Percentiles rank a stretch among this genome's conserved stretches.
These are phyloP conservation scores for Drosophila serrata DNA, from an alignment of 1,140 invertebrate species.

Conservation along the genomic window DNA sequence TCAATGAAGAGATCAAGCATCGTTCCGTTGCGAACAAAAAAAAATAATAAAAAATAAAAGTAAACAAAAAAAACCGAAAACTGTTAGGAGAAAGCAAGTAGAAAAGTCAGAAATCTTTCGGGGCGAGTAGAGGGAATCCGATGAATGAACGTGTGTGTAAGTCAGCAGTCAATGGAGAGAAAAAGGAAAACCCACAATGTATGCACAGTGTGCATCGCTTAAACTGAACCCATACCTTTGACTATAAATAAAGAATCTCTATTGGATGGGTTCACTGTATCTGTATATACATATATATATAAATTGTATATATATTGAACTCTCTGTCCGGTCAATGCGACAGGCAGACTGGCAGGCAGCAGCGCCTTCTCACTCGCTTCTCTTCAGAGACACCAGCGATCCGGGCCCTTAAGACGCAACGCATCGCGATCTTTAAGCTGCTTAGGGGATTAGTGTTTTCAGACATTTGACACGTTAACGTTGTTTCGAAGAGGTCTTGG, in stretches of 20 bases:
- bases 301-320: constrained; percentile 13
- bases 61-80: constrained; percentile 43
- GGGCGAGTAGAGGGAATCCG: constrained; percentile 26
- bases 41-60: no score
- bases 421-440: constrained; percentile 83
- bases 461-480: constrained; percentile 83
- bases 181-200: constrained; percentile 27
- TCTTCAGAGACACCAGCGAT: constrained; percentile 13
- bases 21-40: constrained; percentile 8
- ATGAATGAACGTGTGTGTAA: constrained; percentile 72
- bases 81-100: constrained; percentile 71
- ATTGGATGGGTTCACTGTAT: neutral
- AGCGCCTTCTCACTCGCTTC: constrained; percentile 21
- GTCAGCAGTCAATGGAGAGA: constrained; percentile 48
- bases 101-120: constrained; percentile 20
- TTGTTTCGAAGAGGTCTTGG: constrained; percentile 57
- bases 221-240: neutral
- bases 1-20: constrained; percentile 80
- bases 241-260: no score
- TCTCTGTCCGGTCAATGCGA: constrained; percentile 62
- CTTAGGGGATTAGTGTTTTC: constrained; percentile 83
- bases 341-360: constrained; percentile 44
- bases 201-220: neutral
- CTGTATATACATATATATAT: constrained; percentile 9
- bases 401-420: constrained; percentile 49